Evolutionary conservation across 1,140 invertebrate genomes (phyloP), one percentile per base, ranked within the genome.

Genomic region (Drosophila bifasciata): DNA sequence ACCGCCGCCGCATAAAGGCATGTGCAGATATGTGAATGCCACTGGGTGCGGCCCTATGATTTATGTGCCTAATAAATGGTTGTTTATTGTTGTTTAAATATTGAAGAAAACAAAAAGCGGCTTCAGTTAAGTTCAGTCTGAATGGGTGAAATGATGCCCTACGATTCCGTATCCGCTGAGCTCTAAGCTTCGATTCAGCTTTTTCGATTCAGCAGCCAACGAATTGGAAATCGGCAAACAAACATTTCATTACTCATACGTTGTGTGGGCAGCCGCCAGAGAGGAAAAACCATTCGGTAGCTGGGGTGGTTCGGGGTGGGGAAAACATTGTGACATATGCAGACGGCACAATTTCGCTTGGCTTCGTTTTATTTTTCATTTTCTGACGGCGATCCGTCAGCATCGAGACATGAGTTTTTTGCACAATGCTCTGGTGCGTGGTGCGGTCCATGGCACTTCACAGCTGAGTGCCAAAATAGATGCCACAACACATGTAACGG

Each of bases 221-320:
- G 61, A 85, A 85, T 79, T 61, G 81, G 50, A 80, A 86, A 68
- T 59, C 63, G 45, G 32, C 56, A 17, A 58, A 44, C 67, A 49
- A 49, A 51, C 49, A 64, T 77, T 77, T 66, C 83, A 88, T 88
- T 86, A 77, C 77, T 52, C 77, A 86, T 77, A 81, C 80, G 81
- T 76, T 76, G 69, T 55, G 64, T 64, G 60, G 60, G 48, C n/a
- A n/a, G n/a, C n/a, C n/a, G n/a, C n/a, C 39, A 48, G 45, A 67
- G 75, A 68, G 46, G 55, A 58, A 50, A 11, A 51, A 21, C 45
- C 41, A 67, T 61, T n/a, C n/a, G n/a, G n/a, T n/a, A n/a, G n/a
- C n/a, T n/a, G 9, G 32, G 6, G 23, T 25, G 23, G 23, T 0
- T 5, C 6, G 4, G 23, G 23, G 0, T 9, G 4, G 32, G 11